Conservation (phyloP, 2,113 vertebrate species). For the Salvelinus alpinus region DNA sequence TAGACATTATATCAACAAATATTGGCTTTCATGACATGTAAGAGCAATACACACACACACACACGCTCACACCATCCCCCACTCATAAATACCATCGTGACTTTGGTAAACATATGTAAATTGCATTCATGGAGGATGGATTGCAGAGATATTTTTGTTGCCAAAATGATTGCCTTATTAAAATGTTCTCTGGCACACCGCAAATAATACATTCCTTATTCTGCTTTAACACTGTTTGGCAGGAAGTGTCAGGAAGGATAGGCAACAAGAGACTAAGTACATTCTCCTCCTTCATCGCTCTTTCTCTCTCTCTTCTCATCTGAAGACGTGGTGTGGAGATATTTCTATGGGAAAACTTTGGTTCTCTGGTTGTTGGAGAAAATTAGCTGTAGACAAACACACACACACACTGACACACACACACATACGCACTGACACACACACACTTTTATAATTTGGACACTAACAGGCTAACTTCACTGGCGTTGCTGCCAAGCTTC, state of each 20-base stretch:
- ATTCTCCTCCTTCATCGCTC: constrained; percentile 15
- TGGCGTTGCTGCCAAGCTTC: constrained; percentile 12
- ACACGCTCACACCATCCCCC: neutral
- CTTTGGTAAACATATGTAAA: constrained; percentile 43
- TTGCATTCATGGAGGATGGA: constrained; percentile 32
- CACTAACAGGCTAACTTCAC: constrained; percentile 2
- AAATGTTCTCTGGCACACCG: constrained; percentile 43
- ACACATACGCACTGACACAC: neutral
- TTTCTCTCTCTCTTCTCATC: constrained; percentile 7
- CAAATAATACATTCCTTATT: constrained; percentile 32
- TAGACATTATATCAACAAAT: too few species aligned
- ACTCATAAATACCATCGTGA: neutral
- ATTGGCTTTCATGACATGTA: too few species aligned
- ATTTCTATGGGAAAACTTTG: neutral
- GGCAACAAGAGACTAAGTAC: constrained; percentile 41
- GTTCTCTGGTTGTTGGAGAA: neutral
- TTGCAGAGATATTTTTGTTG: constrained; percentile 27
- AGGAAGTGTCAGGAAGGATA: constrained; percentile 23
- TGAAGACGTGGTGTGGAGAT: neutral
- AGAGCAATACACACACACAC: neutral
- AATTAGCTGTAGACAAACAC: neutral
- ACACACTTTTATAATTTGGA: constrained; percentile 19
- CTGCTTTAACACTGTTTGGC: constrained; percentile 39
- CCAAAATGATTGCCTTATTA: constrained; percentile 52
- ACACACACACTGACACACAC: neutral